Conservation (phyloP, 2,888 invertebrate species). For the Melipona bicolor region DNA sequence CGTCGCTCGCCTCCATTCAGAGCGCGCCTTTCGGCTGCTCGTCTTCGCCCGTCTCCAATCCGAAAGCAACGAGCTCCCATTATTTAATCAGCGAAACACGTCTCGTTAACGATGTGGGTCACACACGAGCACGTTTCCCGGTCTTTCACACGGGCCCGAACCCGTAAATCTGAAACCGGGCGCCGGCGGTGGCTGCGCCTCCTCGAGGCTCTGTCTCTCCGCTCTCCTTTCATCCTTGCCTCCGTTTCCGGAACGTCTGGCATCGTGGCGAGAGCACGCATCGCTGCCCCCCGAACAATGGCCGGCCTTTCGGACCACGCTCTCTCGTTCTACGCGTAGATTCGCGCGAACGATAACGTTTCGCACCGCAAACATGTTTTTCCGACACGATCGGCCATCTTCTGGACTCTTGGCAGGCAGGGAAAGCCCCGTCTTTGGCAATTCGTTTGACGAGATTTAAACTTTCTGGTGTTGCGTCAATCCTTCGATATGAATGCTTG, state of each 20-base stretch:
- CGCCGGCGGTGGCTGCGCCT: slow-evolving; percentile 4
- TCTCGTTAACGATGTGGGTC: slow-evolving; percentile 61
- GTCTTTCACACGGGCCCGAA: slow-evolving; percentile 33
- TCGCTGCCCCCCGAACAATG: slow-evolving; percentile 72
- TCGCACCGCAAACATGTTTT: slow-evolving; percentile 43
- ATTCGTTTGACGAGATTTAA: not conserved
- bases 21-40: not conserved
- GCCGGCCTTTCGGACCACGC: slow-evolving; percentile 52
- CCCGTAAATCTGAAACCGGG: slow-evolving; percentile 42
- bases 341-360: slow-evolving; percentile 59
- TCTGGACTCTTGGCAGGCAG: not conserved
- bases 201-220: slow-evolving; percentile 32
- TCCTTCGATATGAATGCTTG: too few relatives aligned
- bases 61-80: slow-evolving; percentile 37
- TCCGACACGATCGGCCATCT: slow-evolving; percentile 20
- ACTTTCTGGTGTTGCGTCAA: too few relatives aligned
- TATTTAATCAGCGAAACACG: slow-evolving; percentile 58
- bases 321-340: slow-evolving; percentile 55
- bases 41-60: slow-evolving; percentile 16
- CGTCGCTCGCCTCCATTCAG: not conserved
- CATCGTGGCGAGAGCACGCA: slow-evolving; percentile 66
- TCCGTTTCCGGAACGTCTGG: slow-evolving; percentile 58
- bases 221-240: slow-evolving; percentile 14
- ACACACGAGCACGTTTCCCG: slow-evolving; percentile 51
- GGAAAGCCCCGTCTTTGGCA: not conserved